Conservation (phyloP, 2,888 invertebrate genomes). For the Agriopis marginaria region DNA sequence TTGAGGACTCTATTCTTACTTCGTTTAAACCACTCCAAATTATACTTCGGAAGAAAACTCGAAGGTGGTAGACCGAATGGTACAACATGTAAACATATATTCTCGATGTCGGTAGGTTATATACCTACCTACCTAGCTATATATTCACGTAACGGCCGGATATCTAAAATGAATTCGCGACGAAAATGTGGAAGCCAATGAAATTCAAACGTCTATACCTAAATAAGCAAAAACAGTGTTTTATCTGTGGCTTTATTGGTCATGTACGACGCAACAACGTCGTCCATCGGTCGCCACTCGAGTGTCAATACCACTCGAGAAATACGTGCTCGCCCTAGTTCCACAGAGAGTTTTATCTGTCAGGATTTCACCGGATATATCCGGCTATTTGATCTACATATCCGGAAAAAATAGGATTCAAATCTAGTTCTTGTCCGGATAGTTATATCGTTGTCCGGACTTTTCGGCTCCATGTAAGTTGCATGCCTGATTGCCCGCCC, state of each 20-base stretch:
- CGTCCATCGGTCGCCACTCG: too few relatives aligned
- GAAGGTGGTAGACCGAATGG: too few relatives aligned
- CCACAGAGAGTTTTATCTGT: background rate
- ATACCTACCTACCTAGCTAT: background rate
- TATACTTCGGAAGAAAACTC: too few relatives aligned
- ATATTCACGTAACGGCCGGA: conserved; percentile 14
- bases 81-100: too few relatives aligned
- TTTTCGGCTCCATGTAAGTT: too few relatives aligned
- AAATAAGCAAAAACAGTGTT: conserved; percentile 1
- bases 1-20: too few relatives aligned
- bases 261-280: too few relatives aligned
- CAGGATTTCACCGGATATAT: background rate
- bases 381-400: background rate
- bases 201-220: conserved; percentile 21
- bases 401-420: background rate
- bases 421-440: too few relatives aligned
- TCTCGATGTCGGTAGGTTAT: too few relatives aligned
- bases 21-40: too few relatives aligned
- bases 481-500: too few relatives aligned
- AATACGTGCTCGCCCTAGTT: background rate
- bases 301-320: background rate
- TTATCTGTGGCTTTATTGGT: background rate
- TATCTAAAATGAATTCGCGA: conserved; percentile 12
- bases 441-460: too few relatives aligned
- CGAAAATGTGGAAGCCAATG: conserved; percentile 11